These are phyloP conservation scores for Hesperophylax magnus DNA, from an alignment of 1,140 invertebrate species.

Conservation along the genomic window DNA sequence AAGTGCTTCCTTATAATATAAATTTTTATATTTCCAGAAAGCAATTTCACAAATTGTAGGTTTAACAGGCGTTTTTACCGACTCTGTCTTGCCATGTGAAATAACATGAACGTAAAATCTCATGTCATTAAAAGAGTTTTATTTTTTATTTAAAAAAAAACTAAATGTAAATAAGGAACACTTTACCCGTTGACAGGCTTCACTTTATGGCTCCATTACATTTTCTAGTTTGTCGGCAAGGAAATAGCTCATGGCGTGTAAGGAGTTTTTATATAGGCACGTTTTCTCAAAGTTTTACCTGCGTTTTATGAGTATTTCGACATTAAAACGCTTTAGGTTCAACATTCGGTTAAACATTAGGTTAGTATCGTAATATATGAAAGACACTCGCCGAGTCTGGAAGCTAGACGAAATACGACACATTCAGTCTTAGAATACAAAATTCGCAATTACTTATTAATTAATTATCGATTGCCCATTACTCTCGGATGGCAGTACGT, in stretches of 20 bases:
- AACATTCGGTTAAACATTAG: no score
- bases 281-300: neutral
- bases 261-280: neutral
- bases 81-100: slow-evolving; percentile 16
- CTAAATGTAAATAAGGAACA: slow-evolving; percentile 23
- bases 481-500: no score
- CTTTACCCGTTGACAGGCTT: neutral
- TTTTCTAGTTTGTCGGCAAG: neutral
- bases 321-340: no score
- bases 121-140: neutral
- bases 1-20: no score
- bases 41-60: slow-evolving; percentile 19
- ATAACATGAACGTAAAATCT: slow-evolving; percentile 21
- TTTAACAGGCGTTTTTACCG: slow-evolving; percentile 18
- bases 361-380: no score
- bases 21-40: slow-evolving; percentile 10
- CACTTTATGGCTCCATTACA: slow-evolving; percentile 13
- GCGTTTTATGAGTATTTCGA: neutral
- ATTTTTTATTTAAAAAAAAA: slow-evolving; percentile 13
- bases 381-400: no score
- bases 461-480: no score
- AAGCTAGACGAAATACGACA: no score
- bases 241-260: neutral
- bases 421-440: no score
- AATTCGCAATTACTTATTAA: no score